Conservation (phyloP, 2,888 invertebrate species). For the Drosophila melanosoma region DNA sequence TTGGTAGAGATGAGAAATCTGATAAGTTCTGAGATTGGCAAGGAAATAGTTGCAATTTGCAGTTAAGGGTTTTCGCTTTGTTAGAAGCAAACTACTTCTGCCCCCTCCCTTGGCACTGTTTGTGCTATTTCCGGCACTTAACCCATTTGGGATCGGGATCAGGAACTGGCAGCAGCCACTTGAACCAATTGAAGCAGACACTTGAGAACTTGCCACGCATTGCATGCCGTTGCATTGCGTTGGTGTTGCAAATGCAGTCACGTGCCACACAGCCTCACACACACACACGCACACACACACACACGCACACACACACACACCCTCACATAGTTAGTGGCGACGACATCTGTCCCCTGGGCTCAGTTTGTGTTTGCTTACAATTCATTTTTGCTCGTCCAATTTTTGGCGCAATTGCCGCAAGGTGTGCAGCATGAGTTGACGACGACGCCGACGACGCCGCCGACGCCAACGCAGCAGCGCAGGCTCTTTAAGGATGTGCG, state of each 20-base stretch:
- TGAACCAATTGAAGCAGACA: constrained; percentile 38
- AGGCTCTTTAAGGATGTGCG: constrained; percentile 21
- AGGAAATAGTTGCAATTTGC: not conserved
- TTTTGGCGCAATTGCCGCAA: constrained; percentile 70
- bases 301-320: constrained; percentile 1
- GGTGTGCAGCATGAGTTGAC: constrained; percentile 40
- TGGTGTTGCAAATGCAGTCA: constrained; percentile 45
- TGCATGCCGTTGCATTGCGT: constrained; percentile 20
- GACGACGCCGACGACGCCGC: not conserved
- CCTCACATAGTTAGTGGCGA: constrained; percentile 11
- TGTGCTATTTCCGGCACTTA: constrained; percentile 65
- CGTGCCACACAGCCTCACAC: constrained; percentile 41
- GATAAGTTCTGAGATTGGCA: not conserved
- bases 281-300: constrained; percentile 8
- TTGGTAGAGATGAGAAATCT: not conserved
- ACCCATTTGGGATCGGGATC: constrained; percentile 49
- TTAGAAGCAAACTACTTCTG: too few relatives aligned
- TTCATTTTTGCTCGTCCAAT: constrained; percentile 28
- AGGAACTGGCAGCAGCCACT: constrained; percentile 52
- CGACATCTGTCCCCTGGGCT: constrained; percentile 68
- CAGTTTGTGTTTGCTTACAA: constrained; percentile 19
- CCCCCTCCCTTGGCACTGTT: not conserved
- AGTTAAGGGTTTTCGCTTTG: not conserved
- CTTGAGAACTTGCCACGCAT: constrained; percentile 57
- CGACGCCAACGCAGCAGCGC: constrained; percentile 19